These are phyloP conservation scores for Hydropsyche betteni DNA, from an alignment of 2,888 invertebrate genomes.

Conservation along the genomic window DNA sequence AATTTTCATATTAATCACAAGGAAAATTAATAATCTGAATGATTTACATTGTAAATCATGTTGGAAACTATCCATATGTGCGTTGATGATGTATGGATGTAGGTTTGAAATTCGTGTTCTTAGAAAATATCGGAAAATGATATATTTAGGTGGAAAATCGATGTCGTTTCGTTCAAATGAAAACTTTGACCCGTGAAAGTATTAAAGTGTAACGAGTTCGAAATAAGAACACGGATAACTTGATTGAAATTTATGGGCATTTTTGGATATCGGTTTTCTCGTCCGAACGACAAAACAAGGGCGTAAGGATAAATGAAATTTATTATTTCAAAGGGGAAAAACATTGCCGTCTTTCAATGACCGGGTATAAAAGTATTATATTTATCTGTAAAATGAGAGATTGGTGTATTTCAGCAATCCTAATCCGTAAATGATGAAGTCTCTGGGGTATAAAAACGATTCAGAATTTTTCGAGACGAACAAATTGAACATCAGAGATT, in stretches of 20 bases:
- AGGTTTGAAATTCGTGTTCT: neutral
- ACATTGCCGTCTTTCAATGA: neutral
- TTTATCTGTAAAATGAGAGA: no score
- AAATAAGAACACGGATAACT: neutral
- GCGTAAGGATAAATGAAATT: neutral
- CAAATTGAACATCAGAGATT: no score
- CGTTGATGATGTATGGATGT: no score
- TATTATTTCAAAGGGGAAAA: neutral
- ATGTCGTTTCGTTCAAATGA: neutral
- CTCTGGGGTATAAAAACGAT: no score
- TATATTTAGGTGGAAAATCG: neutral
- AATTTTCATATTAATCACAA: no score
- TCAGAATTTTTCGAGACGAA: no score
- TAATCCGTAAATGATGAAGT: no score
- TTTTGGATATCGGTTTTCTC: neutral
- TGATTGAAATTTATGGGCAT: conserved; percentile 11
- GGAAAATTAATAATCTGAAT: no score
- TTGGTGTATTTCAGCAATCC: no score
- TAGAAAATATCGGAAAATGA: neutral
- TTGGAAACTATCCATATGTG: no score
- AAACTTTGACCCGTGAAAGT: neutral
- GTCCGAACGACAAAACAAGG: neutral
- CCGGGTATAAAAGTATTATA: neutral
- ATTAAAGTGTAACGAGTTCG: neutral
- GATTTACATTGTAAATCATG: no score